Conservation (phyloP, 2,888 invertebrate genomes). For the Auanema sp. region DNA sequence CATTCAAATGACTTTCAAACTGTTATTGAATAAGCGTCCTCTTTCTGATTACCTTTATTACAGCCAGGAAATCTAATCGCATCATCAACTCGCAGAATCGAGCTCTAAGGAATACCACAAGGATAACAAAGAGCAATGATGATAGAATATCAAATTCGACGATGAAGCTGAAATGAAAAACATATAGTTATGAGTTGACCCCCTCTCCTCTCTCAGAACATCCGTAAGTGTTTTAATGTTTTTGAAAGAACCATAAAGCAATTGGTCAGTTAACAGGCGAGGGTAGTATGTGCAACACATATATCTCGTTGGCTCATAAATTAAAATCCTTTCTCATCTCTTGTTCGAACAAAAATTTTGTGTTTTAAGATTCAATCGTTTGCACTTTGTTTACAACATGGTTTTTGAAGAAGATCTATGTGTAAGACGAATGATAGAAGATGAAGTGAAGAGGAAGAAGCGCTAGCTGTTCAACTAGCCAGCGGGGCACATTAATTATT, state of each 20-base stretch:
- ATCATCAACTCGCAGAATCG: conserved; percentile 54
- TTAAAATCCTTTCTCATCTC: no score
- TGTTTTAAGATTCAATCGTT: no score
- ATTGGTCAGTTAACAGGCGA: not conserved
- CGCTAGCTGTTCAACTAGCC: no score
- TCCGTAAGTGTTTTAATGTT: not conserved
- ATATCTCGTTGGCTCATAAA: no score
- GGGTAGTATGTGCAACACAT: no score
- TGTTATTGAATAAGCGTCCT: not conserved
- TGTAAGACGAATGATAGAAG: no score
- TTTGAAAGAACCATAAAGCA: not conserved
- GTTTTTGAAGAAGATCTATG: no score
- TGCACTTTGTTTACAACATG: no score
- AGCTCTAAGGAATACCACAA: conserved; percentile 48
- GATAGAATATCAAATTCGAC: conserved; percentile 53
- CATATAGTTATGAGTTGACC: not conserved
- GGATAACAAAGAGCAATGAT: conserved; percentile 43
- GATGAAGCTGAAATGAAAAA: conserved; percentile 39
- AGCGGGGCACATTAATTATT: not conserved
- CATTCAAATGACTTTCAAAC: no score
- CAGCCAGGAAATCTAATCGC: conserved; percentile 56
- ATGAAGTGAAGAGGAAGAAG: no score
- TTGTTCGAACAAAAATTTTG: no score
- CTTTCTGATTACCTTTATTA: conserved; percentile 42
- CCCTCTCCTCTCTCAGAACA: no score